Evolutionary conservation across 1,140 invertebrate genomes (phyloP).

Genomic region (Bilobella aurantiaca): DNA sequence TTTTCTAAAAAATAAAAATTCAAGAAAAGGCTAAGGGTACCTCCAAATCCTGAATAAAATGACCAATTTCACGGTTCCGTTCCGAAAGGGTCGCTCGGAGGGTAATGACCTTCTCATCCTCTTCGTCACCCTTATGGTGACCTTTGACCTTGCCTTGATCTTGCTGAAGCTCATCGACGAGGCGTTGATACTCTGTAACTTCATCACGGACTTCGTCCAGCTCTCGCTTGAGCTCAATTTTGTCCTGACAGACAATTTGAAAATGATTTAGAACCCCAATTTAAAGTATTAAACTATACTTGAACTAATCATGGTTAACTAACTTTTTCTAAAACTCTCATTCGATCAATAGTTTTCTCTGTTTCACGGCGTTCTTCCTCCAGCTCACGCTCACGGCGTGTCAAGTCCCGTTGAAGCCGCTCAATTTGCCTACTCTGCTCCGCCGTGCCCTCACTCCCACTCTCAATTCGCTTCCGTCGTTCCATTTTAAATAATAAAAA

Average conservation of each 20-base stretch:
- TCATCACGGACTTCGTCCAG: slow-evolving; percentile 28
- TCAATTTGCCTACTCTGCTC: slow-evolving; percentile 14
- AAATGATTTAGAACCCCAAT: neutral
- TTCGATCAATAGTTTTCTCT: slow-evolving; percentile 19
- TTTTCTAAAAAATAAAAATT: neutral
- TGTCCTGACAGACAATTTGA: neutral
- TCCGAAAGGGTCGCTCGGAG: slow-evolving; percentile 40
- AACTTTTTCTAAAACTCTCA: slow-evolving; percentile 29
- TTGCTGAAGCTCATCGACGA: slow-evolving; percentile 23
- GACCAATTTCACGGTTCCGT: slow-evolving; percentile 57
- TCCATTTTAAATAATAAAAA: neutral
- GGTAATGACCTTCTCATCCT: slow-evolving; percentile 38
- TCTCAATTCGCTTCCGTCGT: neutral
- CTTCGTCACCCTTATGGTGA: slow-evolving; percentile 19
- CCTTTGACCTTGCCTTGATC: slow-evolving; percentile 8
- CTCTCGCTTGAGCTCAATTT: slow-evolving; percentile 29
- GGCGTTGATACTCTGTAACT: slow-evolving; percentile 24
- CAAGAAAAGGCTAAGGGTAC: too few relatives aligned
- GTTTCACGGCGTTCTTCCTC: slow-evolving; percentile 26
- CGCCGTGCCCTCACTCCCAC: slow-evolving; percentile 3
- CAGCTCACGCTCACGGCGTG: slow-evolving; percentile 22
- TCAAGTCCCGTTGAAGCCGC: slow-evolving; percentile 21
- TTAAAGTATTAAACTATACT: neutral
- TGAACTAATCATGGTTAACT: neutral
- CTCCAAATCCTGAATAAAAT: slow-evolving; percentile 53